Conservation (phyloP, 1,140 invertebrate species). For the Epicauta chinensis region DNA sequence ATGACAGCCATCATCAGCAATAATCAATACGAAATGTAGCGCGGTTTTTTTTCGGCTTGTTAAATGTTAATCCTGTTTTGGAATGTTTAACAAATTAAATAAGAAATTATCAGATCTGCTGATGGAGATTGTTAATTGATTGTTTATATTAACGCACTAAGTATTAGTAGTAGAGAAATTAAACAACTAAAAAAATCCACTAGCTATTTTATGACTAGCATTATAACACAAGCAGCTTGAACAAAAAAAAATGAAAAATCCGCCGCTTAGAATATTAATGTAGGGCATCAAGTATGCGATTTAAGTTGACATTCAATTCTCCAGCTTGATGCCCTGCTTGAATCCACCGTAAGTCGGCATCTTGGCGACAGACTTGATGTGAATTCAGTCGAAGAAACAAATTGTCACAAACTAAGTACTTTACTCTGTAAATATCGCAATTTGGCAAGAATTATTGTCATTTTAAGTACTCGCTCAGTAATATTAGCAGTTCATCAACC, state of each 20-base stretch:
- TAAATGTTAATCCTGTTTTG: constrained; percentile 10
- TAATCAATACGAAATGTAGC: constrained; percentile 1
- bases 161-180: constrained; percentile 2
- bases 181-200: not conserved
- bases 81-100: constrained; percentile 2
- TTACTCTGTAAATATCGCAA: not conserved
- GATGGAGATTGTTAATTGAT: constrained; percentile 2
- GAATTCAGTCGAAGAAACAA: too few relatives aligned
- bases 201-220: constrained; percentile 10
- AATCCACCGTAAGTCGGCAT: too few relatives aligned
- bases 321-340: too few relatives aligned
- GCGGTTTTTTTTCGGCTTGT: not conserved
- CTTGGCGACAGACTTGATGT: too few relatives aligned
- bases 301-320: too few relatives aligned
- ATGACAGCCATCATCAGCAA: not conserved
- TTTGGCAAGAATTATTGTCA: constrained; percentile 15
- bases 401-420: constrained; percentile 3
- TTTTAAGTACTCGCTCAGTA: not conserved
- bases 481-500: too few relatives aligned
- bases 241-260: too few relatives aligned
- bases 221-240: constrained; percentile 4
- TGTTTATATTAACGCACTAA: constrained; percentile 4
- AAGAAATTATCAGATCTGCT: constrained; percentile 1
- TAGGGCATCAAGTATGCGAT: too few relatives aligned
- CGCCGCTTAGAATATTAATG: too few relatives aligned